Base-by-base conservation (phyloP, 2,888 invertebrate species). In the Brachynemurus nebulosus region DNA sequence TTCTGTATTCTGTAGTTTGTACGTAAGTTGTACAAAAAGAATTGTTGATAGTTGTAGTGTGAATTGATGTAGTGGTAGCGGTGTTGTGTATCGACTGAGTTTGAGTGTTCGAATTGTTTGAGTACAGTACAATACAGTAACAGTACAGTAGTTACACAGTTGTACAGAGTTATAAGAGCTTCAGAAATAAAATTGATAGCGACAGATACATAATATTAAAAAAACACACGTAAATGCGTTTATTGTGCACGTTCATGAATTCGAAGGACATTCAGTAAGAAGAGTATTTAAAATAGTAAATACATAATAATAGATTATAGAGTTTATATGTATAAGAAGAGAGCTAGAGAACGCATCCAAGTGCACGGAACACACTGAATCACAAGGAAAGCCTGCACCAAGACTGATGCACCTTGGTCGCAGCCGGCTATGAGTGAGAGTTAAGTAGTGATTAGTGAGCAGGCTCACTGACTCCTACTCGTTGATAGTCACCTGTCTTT, bases 401-500 rank as follows among this genome's bases (percentile, higher is more conserved):
- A 12, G 30, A 30, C 30, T 30, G 30, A 30, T 30, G 30, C 30
- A 30, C 30, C 30, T 30, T 30, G 30, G 30, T 30, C 30, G 14
- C 30, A 30, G 30, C 30, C 30, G n/a, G 30, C 30, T 12, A 30
- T 12, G 30, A 30, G 30, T 30, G 30, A 30, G 30, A 30, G 30
- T 30, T 30, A 14, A 30, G 30, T 30, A 30, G 30, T 12, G 30
- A 30, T 30, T 30, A 12, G 30, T 30, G 30, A 30, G n/a, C n/a
- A 30, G 14, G 14, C 30, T 12, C 30, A 30, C n/a, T 30, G 30
- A 30, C 30, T 30, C 30, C 30, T 30, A 8, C 14, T 30, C 20
- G 12, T 67, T 47, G 64, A 68, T 52, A 63, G 66, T 48, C 68
- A 63, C 48, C 64, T 44, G 37, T 37, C 44, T 37, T 44, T 25